Evolutionary conservation across 2,888 invertebrate genomes (phyloP).

Genomic region (Caradrina kadenii): DNA sequence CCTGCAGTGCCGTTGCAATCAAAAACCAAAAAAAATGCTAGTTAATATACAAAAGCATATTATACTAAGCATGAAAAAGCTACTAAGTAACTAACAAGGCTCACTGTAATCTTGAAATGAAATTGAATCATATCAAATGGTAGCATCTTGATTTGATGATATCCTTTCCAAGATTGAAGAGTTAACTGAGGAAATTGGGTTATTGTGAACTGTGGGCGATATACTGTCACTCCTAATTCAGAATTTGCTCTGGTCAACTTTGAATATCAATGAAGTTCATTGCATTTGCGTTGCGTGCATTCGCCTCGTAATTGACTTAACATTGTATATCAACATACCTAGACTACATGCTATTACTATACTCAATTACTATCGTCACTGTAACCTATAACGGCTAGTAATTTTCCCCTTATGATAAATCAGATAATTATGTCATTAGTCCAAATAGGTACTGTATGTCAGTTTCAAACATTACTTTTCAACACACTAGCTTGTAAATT

Average conservation of each 20-base stretch:
- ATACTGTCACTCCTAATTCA: constrained; percentile 49
- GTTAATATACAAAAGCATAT: no score
- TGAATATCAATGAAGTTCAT: constrained; percentile 36
- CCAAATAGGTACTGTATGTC: not conserved
- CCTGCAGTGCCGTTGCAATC: no score
- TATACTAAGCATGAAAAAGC: no score
- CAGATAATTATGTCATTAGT: not conserved
- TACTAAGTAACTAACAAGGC: not conserved
- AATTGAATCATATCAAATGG: constrained; percentile 29
- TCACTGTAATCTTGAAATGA: constrained; percentile 19
- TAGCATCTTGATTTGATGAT: constrained; percentile 40
- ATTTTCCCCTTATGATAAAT: constrained; percentile 16
- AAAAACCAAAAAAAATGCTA: no score
- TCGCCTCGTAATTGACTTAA: constrained; percentile 31
- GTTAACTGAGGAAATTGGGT: constrained; percentile 52
- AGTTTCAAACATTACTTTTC: not conserved
- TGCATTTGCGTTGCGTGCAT: no score
- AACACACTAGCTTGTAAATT: no score
- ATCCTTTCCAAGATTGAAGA: constrained; percentile 42
- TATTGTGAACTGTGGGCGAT: constrained; percentile 46
- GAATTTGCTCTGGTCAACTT: constrained; percentile 27
- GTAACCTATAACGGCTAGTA: constrained; percentile 11
- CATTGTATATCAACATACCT: not conserved
- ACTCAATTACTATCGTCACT: constrained; percentile 3
- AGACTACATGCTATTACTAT: constrained; percentile 12